phyloP scores from a whole-genome alignment of 2,113 vertebrate species.

The Sylvilagus bachmani region DNA sequence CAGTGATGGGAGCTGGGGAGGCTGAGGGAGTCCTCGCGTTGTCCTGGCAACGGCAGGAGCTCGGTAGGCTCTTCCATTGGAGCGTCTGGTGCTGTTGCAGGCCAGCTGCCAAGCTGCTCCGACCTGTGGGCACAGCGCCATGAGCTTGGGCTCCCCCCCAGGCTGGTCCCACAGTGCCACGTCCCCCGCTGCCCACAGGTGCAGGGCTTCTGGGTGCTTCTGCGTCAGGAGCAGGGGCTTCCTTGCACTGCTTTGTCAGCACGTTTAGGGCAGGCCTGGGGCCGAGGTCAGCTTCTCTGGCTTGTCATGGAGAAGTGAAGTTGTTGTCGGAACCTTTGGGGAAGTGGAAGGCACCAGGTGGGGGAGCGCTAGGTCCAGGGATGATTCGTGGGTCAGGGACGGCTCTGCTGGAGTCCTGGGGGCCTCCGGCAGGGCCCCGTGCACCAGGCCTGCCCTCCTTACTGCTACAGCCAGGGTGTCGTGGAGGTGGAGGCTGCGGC shows the following conservation, averaged over 20 bases:
- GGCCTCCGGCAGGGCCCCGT: neutral
- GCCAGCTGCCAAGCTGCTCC: neutral
- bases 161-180: neutral
- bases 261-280: neutral
- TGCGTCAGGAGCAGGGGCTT: neutral
- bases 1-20: neutral
- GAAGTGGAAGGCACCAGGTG: neutral
- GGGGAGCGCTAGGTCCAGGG: too few relatives aligned
- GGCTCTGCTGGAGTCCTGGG: neutral
- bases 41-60: neutral
- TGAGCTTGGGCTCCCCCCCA: neutral
- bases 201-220: rapidly evolving
- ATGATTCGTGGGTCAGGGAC: neutral
- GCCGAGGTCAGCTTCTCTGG: neutral
- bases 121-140: neutral
- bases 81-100: too few relatives aligned
- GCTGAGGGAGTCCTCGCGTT: rapidly evolving
- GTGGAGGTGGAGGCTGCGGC: neutral
- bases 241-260: neutral
- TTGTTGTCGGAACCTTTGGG: neutral
- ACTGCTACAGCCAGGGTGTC: neutral
- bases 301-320: neutral
- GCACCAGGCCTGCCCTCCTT: too few relatives aligned
- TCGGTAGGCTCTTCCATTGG: neutral
- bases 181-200: neutral